Percentiles rank a stretch among this genome's conserved stretches.
phyloP scores from a whole-genome alignment of 2,797 vertebrate genomes.

The Podargus strigoides region DNA sequence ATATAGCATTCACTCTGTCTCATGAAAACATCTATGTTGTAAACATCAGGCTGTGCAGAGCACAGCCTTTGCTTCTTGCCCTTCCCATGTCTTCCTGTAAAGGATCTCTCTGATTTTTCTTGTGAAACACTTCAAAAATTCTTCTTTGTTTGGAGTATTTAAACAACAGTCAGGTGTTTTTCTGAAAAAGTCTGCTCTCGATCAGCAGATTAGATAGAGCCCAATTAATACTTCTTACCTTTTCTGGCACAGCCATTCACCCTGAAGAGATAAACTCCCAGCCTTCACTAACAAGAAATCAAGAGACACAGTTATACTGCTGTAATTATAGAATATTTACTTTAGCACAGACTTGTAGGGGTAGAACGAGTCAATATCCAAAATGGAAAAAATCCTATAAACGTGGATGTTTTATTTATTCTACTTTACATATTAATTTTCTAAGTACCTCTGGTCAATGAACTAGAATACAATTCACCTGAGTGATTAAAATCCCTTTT shows the following conservation, averaged over 20 bases:
- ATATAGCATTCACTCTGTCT: accelerated
- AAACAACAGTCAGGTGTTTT: neutral
- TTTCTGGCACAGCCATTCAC: neutral
- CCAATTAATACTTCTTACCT: neutral
- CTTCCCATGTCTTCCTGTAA: neutral
- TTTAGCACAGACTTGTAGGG: neutral
- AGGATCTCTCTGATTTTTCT: neutral
- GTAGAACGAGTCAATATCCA: neutral
- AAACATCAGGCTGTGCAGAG: neutral
- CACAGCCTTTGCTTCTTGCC: neutral
- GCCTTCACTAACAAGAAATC: neutral
- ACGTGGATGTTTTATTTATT: neutral
- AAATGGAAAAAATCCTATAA: neutral
- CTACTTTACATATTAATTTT: neutral
- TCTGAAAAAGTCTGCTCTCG: neutral
- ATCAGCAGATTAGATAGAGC: neutral
- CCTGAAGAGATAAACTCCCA: neutral
- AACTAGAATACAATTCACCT: neutral
- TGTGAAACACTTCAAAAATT: neutral
- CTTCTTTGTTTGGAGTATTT: neutral
- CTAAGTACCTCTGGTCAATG: neutral
- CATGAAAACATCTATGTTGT: neutral
- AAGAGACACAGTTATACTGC: neutral
- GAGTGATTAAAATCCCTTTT: neutral
- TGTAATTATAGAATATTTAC: neutral